phyloP scores from a whole-genome alignment of 2,797 vertebrate genomes.

The Cottoperca gobio region DNA sequence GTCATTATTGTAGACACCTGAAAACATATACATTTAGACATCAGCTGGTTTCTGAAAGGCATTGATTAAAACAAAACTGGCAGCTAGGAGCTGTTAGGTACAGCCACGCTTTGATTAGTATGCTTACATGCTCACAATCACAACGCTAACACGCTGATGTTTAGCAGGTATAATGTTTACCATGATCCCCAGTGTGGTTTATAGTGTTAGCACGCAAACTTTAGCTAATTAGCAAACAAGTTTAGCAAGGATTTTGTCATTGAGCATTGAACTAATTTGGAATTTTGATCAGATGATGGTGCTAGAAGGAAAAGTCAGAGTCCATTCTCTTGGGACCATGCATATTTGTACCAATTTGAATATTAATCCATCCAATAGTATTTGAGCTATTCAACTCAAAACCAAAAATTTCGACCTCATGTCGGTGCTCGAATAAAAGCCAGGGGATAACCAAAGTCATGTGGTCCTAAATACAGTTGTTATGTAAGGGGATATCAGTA shows the following conservation, averaged over 20 bases:
- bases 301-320: not conserved
- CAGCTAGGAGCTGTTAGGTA: not conserved
- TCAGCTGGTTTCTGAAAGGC: not conserved
- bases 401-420: not conserved
- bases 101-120: not conserved
- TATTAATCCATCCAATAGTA: not conserved
- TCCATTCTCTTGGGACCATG: not conserved
- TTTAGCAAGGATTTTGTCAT: not conserved
- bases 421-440: not conserved
- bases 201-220: not conserved
- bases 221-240: not conserved
- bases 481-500: conserved; percentile 6
- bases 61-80: not conserved
- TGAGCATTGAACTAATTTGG: not conserved
- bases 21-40: conserved; percentile 13
- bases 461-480: not conserved
- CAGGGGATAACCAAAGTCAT: not conserved
- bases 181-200: not conserved
- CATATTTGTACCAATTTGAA: not conserved
- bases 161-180: not conserved
- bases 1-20: conserved; percentile 93
- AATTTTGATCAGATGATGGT: not conserved
- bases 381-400: not conserved
- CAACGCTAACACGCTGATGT: not conserved
- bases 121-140: not conserved